phyloP scores from a whole-genome alignment of 2,888 invertebrate species.

The Sarcophaga variegata region DNA sequence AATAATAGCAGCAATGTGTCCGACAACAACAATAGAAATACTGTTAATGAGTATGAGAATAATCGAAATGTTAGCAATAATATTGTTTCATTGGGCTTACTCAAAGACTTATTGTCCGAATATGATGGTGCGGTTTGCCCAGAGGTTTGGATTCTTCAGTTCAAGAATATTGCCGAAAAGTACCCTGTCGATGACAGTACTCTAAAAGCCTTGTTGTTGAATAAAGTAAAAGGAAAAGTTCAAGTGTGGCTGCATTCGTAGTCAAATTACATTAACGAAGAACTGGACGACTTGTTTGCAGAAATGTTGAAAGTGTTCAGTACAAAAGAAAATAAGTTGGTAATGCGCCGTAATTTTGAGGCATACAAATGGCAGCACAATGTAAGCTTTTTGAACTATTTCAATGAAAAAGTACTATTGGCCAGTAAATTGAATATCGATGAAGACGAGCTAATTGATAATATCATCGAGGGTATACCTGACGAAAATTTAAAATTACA shows the following conservation, averaged over 20 bases:
- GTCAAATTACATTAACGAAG: not conserved
- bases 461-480: too few relatives aligned
- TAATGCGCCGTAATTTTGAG: constrained; percentile 58
- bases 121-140: constrained; percentile 35
- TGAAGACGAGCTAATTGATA: too few relatives aligned
- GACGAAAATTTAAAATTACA: too few relatives aligned
- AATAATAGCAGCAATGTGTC: not conserved
- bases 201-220: too few relatives aligned
- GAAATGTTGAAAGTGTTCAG: constrained; percentile 29
- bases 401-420: constrained; percentile 57
- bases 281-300: not conserved
- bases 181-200: too few relatives aligned
- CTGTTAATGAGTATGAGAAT: too few relatives aligned
- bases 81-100: not conserved
- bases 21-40: not conserved
- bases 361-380: constrained; percentile 51
- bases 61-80: too few relatives aligned
- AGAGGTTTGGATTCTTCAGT: constrained; percentile 18
- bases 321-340: constrained; percentile 40
- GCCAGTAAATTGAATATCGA: too few relatives aligned
- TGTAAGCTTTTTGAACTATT: constrained; percentile 50
- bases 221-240: too few relatives aligned
- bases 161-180: too few relatives aligned
- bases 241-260: too few relatives aligned
- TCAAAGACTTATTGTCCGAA: constrained; percentile 46